Evolutionary conservation across 2,888 invertebrate species (phyloP).

Genomic region (Fabriciana adippe): DNA sequence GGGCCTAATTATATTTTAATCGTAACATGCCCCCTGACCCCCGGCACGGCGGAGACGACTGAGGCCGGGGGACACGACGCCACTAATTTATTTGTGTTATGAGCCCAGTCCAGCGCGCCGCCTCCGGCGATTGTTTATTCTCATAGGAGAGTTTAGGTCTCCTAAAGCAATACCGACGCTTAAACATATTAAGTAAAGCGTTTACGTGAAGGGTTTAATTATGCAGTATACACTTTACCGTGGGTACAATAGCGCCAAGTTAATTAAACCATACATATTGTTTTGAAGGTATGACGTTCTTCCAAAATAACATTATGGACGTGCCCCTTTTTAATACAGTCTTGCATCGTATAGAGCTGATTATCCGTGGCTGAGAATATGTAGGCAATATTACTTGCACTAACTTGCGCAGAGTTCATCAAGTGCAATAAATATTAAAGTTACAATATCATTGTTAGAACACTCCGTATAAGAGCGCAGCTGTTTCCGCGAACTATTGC

Average conservation of each 20-base stretch:
- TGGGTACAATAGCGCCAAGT: constrained; percentile 70
- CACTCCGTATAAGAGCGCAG: constrained; percentile 63
- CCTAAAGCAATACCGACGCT: constrained; percentile 77
- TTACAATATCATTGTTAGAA: constrained; percentile 77
- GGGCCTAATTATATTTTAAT: constrained; percentile 82
- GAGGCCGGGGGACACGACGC: constrained; percentile 50
- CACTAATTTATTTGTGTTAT: constrained; percentile 78
- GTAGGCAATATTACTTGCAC: constrained; percentile 52
- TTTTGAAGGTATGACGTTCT: constrained; percentile 68
- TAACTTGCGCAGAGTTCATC: constrained; percentile 67
- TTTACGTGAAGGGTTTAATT: constrained; percentile 78
- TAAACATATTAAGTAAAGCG: constrained; percentile 78
- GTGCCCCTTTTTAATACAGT: constrained; percentile 64
- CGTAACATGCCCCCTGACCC: constrained; percentile 54
- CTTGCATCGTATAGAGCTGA: constrained; percentile 35
- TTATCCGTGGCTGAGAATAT: constrained; percentile 39
- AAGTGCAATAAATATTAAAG: constrained; percentile 81
- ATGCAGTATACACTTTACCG: constrained; percentile 72
- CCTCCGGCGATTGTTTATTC: constrained; percentile 73
- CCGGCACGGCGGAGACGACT: constrained; percentile 35
- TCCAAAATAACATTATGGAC: constrained; percentile 66
- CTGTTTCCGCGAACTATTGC: constrained; percentile 71
- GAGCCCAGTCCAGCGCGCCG: constrained; percentile 61
- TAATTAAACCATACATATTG: constrained; percentile 77
- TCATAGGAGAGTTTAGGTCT: constrained; percentile 80